Base-by-base conservation (phyloP, 1,140 invertebrate species). In the Drosophila santomea region DNA sequence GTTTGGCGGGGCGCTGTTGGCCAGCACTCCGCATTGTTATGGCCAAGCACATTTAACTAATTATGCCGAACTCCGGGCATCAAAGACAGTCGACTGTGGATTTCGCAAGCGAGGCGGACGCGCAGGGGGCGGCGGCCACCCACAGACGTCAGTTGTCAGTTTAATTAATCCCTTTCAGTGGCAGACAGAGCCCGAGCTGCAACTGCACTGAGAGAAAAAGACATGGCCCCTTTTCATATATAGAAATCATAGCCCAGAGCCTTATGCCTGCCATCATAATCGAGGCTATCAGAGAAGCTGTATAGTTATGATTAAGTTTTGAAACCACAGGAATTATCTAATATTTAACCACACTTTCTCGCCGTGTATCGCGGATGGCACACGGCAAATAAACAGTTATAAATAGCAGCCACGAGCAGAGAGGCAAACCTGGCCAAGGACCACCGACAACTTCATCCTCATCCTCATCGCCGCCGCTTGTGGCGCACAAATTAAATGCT, bases 41-140 rank as follows among this genome's bases (percentile, higher is more conserved):
- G 75, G 76, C 72, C 54, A 68, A 89, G 84, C 84, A 84, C 84
- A 89, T 89, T 89, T 80, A 89, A 89, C 84, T 89, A 89, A 89
- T 89, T 89, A 89, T 83, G 80, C 66, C 61, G 52, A 80, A 61
- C 80, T 78, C 39, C 61, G 54, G 73, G 82, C 84, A 66, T 89
- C 84, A 89, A 89, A 89, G 84, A 64, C 72, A 35, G 55, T 20
- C 50, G 55, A 60, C 64, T 62, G 28, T 50, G 57, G 44, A 58
- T 28, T 38, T 36, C 50, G 59, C 59, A 50, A 68, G 61, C 51
- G 45, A 73, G 44, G 36, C 62, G 47, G 51, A 35, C 36, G 32
- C 39, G 12, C 28, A 32, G 41, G 51, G 62, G 44, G 20, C 56
- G 54, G 17, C 14, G 61, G 47, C 52, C 56, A 61, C 47, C 61